Conservation (phyloP, 92 coral and sea anemone genomes). For the Palythoa heliodiscus region DNA sequence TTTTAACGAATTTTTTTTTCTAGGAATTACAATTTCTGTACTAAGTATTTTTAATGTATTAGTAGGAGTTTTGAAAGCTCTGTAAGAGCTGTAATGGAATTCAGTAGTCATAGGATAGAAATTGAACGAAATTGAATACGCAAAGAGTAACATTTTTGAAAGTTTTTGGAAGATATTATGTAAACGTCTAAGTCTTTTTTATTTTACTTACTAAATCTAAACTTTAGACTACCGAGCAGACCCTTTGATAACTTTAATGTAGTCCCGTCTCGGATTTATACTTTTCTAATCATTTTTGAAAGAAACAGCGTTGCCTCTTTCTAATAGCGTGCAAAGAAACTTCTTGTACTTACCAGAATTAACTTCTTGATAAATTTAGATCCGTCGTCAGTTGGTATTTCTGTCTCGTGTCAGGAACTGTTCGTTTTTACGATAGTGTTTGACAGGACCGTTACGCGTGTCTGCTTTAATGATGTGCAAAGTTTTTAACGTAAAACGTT, state of each 20-base stretch:
- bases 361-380: background rate
- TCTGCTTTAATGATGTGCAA: background rate
- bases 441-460: too few species aligned
- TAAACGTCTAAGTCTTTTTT: background rate
- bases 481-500: background rate
- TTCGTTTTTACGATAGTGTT: background rate
- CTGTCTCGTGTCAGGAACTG: background rate
- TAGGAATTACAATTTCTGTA: constrained; percentile 22
- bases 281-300: background rate
- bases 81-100: constrained; percentile 31
- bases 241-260: background rate
- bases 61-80: constrained; percentile 12
- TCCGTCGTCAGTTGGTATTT: background rate
- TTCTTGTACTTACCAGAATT: background rate
- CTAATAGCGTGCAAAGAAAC: background rate
- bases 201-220: background rate
- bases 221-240: background rate
- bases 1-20: background rate
- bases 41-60: constrained; percentile 25
- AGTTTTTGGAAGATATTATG: background rate
- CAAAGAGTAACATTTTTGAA: background rate
- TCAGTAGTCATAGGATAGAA: background rate
- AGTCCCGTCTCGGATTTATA: constrained; percentile 6
- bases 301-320: background rate
- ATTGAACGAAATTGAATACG: background rate